Evolutionary conservation across 2,797 vertebrate species (phyloP), one percentile per base, ranked within the genome.

Genomic region (Ceryle rudis): DNA sequence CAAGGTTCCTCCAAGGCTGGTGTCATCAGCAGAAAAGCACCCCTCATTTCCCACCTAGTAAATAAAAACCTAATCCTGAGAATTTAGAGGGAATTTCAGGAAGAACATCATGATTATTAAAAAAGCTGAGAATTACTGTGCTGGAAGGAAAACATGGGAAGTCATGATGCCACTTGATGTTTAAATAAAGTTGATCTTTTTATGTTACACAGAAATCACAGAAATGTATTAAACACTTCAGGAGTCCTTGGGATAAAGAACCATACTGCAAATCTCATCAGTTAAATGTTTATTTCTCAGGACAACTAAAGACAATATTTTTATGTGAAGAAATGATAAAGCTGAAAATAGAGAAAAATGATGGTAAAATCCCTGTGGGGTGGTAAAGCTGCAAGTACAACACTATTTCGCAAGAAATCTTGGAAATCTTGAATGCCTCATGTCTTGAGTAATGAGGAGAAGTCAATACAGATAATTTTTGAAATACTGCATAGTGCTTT

Each of bases 271-370:
- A 60, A 64, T 60, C 23, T 89, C 39, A 67, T 83, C 67, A 82
- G 58, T 88, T 95, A 88, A 78, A 71, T 94, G 64, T 84, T 89
- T 92, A 64, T 90, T 80, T 93, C 57, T 66, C 47, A 51, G 47
- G 49, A 80, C 65, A 79, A 26, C 49, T 87, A 47, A 86, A 74
- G 37, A 89, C 41, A 89, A 41, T 77, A 90, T 55, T 88, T 82
- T 80, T 46, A 84, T 71, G 22, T 90, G 66, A 23, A 73, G 52
- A 90, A 75, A 33, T 58, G 57, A 64, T 82, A 78, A 84, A 54
- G 28, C 35, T 92, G 60, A 74, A 94, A 92, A 81, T 81, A 44
- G 23, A 95, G 90, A 92, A 42, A 95, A 87, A 82, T 71, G 49
- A 78, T 33, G 33, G 14, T 44, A 66, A 93, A 95, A 85, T 95